phyloP scores from a whole-genome alignment of 2,797 vertebrate genomes.

The Crypturellus tataupa region DNA sequence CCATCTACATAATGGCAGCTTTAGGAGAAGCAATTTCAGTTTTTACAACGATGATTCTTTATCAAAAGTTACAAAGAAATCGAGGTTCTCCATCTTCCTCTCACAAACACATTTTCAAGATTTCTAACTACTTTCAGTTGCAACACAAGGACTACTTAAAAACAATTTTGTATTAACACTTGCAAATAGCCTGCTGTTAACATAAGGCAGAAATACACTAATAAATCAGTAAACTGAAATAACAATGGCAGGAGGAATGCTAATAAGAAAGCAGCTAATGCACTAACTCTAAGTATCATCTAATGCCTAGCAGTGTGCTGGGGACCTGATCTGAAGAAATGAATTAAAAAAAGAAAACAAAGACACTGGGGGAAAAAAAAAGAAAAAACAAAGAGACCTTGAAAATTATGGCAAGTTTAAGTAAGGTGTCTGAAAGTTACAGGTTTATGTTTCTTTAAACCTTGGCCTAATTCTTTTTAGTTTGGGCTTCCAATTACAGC shows the following conservation, averaged over 20 bases:
- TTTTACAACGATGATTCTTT: neutral
- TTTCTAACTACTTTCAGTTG: neutral
- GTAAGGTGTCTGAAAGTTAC: slow-evolving; percentile 19
- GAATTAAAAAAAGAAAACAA: neutral
- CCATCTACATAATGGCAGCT: neutral
- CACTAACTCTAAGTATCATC: slow-evolving; percentile 8
- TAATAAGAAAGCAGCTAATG: slow-evolving; percentile 25
- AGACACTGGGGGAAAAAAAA: neutral
- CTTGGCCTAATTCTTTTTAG: slow-evolving; percentile 73
- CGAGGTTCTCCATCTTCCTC: neutral
- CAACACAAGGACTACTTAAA: neutral
- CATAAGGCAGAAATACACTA: slow-evolving; percentile 22
- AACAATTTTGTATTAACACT: slow-evolving; percentile 35
- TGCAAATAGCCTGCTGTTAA: slow-evolving; percentile 36
- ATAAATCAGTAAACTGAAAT: slow-evolving; percentile 45
- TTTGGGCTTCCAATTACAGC: slow-evolving; percentile 65
- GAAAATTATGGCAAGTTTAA: slow-evolving; percentile 21
- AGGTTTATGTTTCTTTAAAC: slow-evolving; percentile 36
- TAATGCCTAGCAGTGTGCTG: slow-evolving; percentile 32
- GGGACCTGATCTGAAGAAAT: slow-evolving; percentile 31
- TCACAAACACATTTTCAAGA: neutral
- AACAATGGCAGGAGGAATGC: slow-evolving; percentile 18
- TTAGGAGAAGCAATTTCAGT: neutral
- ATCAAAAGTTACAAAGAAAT: neutral
- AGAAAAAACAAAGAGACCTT: too few species aligned